Percentiles rank a stretch among this genome's conserved stretches.
phyloP scores from a whole-genome alignment of 2,113 vertebrate species.

The Candoia aspera region DNA sequence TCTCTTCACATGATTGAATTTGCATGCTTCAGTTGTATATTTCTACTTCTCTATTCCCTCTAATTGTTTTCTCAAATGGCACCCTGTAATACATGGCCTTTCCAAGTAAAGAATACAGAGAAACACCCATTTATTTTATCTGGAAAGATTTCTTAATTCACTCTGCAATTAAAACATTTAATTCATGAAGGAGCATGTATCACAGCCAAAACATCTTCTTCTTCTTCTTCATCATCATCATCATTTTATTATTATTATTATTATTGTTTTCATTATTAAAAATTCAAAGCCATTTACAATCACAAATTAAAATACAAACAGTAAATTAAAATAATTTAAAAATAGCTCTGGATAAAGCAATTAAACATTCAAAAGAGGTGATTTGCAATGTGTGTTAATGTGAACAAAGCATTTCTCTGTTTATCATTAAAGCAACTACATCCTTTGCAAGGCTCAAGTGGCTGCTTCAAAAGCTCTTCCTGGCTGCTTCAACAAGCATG shows the following conservation, averaged over 20 bases:
- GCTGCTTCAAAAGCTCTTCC: neutral
- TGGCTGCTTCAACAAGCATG: neutral
- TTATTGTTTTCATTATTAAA: neutral
- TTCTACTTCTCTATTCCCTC: neutral
- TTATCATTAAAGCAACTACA: neutral
- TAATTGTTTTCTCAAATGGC: slow-evolving; percentile 9
- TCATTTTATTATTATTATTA: neutral
- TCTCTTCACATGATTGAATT: neutral
- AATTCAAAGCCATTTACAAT: neutral
- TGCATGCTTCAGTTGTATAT: neutral
- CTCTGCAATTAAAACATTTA: neutral
- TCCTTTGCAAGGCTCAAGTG: neutral
- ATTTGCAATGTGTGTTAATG: neutral
- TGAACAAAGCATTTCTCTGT: neutral
- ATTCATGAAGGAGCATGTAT: neutral
- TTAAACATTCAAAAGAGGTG: neutral
- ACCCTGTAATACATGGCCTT: neutral
- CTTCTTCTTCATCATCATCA: neutral
- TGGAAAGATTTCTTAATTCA: neutral
- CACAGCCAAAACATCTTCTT: neutral
- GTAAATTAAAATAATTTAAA: neutral
- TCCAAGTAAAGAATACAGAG: neutral
- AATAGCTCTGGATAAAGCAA: neutral
- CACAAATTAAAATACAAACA: neutral
- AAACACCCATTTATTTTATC: neutral